Evolutionary conservation across 2,888 invertebrate species (phyloP).

Genomic region (Reticulitermes lucifugus): DNA sequence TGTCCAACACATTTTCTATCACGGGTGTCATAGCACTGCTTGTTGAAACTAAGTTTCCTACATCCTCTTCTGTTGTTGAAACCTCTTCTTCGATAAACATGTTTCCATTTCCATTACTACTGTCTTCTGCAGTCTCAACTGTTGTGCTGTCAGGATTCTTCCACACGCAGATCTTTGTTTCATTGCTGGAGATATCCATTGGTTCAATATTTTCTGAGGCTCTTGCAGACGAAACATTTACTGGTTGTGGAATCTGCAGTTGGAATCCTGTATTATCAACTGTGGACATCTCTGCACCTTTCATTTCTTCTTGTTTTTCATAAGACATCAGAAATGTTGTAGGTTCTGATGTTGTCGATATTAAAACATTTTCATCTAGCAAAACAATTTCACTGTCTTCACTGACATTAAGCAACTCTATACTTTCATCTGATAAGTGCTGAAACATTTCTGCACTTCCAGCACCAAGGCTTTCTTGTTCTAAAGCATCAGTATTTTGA

Average conservation of each 20-base stretch:
- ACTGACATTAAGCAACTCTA: not conserved
- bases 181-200: not conserved
- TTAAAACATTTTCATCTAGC: constrained; percentile 15
- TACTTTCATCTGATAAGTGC: not conserved
- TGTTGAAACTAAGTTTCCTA: constrained; percentile 8
- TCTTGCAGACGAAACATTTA: constrained; percentile 1
- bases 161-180: not conserved
- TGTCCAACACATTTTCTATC: not conserved
- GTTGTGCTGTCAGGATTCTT: constrained; percentile 33
- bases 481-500: not conserved
- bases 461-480: not conserved
- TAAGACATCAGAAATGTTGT: not conserved
- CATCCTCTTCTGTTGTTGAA: constrained; percentile 31
- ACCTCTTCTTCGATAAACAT: constrained; percentile 18
- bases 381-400: not conserved
- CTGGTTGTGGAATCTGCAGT: not conserved
- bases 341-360: constrained; percentile 24
- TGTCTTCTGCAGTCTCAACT: not conserved
- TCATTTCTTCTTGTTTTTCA: constrained; percentile 18
- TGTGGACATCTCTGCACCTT: not conserved
- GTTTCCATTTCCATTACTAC: not conserved
- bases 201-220: not conserved
- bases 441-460: not conserved
- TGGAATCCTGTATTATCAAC: not conserved
- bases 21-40: not conserved